phyloP scores from a whole-genome alignment of 2,797 vertebrate genomes.

The Dendrocincla tyrannina region DNA sequence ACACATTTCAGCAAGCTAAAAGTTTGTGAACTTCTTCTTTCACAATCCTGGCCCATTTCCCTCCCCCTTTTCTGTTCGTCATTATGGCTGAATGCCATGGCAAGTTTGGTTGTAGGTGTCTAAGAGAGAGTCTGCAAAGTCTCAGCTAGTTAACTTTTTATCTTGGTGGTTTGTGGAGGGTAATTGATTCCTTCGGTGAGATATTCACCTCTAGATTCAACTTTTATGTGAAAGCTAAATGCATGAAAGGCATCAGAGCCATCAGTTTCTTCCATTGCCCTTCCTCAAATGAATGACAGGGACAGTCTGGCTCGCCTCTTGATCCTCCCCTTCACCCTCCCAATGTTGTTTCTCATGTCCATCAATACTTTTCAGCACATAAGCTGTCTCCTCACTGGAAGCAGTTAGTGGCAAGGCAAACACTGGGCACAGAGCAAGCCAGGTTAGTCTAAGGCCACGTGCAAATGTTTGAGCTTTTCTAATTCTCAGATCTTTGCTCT shows the following conservation, averaged over 20 bases:
- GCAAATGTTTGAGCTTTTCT: not conserved
- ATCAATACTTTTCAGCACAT: not conserved
- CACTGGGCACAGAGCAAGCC: not conserved
- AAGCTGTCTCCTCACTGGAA: not conserved
- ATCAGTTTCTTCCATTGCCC: not conserved
- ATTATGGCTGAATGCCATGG: not conserved
- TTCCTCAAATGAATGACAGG: not conserved
- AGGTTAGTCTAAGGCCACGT: not conserved
- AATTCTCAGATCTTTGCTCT: not conserved
- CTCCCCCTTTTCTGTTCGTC: not conserved
- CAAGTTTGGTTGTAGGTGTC: not conserved
- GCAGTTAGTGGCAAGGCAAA: not conserved
- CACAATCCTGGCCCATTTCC: slow-evolving; percentile 35
- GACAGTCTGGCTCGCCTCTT: not conserved
- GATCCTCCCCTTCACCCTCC: not conserved
- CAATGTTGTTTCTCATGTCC: not conserved
- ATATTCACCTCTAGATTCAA: not conserved
- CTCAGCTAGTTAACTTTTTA: not conserved
- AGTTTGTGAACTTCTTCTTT: slow-evolving; percentile 39
- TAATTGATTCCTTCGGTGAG: not conserved
- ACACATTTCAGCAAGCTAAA: not conserved
- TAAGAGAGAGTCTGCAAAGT: not conserved
- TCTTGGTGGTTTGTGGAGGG: not conserved
- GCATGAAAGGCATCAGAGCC: not conserved
- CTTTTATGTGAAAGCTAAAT: not conserved